Evolutionary conservation across 1,140 invertebrate genomes (phyloP), one percentile per base, ranked within the genome.

Genomic region (Euwallacea similis): DNA sequence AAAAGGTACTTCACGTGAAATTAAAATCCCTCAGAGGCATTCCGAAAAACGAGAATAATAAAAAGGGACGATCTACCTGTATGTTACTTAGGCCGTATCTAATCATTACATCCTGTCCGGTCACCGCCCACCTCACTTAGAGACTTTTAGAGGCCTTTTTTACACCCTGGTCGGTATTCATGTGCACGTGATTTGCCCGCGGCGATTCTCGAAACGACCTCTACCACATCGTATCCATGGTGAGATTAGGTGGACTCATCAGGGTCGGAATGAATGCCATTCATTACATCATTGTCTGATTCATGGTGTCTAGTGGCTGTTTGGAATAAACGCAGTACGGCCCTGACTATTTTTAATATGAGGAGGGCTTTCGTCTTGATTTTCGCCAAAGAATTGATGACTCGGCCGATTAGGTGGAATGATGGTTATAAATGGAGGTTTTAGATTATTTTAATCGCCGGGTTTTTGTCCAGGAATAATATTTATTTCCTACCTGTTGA

Each of bases 111-210:
- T 75, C 74, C 74, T 74, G 72, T 73, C 72, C 71, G 66, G 54
- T 68, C 46, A 33, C 73, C 75, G 75, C 75, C 75, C 75, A 76
- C 73, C 73, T 65, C 47, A 74, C 65, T 72, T 71, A 66, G 65
- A 73, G 47, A 69, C 50, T 65, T 59, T 65, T 64, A 72, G 67
- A 59, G 70, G 54, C 68, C 65, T 74, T 76, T 76, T 74, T 76
- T 76, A 75, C 75, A 76, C 75, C 75, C 75, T 66, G 62, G 54
- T 55, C 65, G 55, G 68, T 70, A 60, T 71, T 59, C 42, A 21
- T 53, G 75, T 76, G 76, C 76, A 77, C 76, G 76, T 77, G 76
- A 76, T 73, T 77, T 66, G 76, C 76, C 76, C 54, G 42, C 41
- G 69, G 76, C 72, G 9, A 73, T 64, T 59, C 47, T 42, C 47